A percentile compares a stretch with the other conserved stretches of the same genome.
These are phyloP conservation scores for Grammomys dolichurus DNA, from an alignment of 2,113 vertebrate genomes.

Conservation along the genomic window DNA sequence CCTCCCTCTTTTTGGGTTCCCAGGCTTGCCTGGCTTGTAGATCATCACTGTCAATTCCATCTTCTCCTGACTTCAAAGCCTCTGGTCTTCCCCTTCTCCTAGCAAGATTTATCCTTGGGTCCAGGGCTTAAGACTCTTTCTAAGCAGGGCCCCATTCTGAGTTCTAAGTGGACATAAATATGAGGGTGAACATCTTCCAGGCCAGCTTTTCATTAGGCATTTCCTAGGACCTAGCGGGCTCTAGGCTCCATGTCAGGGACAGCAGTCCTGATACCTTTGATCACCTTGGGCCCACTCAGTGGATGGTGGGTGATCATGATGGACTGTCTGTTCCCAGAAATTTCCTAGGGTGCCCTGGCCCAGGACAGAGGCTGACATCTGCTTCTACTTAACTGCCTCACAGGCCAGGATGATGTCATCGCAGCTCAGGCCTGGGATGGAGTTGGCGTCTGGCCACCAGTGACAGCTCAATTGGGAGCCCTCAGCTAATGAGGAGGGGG, in stretches of 20 bases:
- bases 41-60: neutral
- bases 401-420: slow-evolving; percentile 84
- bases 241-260: rapidly evolving
- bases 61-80: neutral
- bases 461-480: slow-evolving; percentile 79
- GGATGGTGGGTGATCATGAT: neutral
- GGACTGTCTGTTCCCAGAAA: neutral
- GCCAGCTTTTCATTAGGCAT: neutral
- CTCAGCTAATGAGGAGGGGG: slow-evolving; percentile 71
- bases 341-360: neutral
- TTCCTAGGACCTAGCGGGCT: rapidly evolving
- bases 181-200: too few relatives aligned
- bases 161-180: neutral
- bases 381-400: slow-evolving; percentile 82
- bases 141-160: neutral
- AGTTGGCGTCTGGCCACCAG: slow-evolving; percentile 74
- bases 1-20: neutral
- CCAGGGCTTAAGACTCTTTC: neutral
- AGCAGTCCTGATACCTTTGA: rapidly evolving
- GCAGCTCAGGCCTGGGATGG: slow-evolving; percentile 42
- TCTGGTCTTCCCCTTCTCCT: neutral
- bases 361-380: neutral
- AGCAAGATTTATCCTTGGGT: neutral
- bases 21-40: neutral
- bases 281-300: neutral